phyloP scores from a whole-genome alignment of 2,797 vertebrate genomes.

The Xiphorhynchus erythropygius region DNA sequence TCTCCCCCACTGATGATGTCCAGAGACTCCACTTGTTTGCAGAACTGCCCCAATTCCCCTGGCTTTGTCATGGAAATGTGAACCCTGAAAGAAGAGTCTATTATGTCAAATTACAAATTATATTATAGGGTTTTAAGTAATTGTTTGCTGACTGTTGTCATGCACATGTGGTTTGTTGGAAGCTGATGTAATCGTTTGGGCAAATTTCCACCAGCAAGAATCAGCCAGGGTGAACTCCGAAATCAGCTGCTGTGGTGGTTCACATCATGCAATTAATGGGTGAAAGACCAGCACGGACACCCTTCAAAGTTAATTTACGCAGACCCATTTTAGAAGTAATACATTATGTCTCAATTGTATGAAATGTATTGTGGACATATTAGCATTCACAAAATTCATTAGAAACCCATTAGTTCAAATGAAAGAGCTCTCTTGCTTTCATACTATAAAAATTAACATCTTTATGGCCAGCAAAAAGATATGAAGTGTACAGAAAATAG shows the following conservation, averaged over 20 bases:
- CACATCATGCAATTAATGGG: conserved; percentile 9
- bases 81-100: conserved; percentile 25
- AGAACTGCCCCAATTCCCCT: conserved; percentile 2
- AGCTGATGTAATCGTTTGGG: conserved; percentile 53
- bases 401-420: conserved; percentile 22
- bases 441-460: background rate
- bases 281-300: conserved; percentile 29
- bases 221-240: background rate
- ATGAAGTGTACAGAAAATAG: background rate
- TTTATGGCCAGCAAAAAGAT: conserved; percentile 5
- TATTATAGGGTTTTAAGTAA: conserved; percentile 46
- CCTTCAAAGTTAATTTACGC: conserved; percentile 60
- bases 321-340: background rate
- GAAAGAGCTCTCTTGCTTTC: conserved; percentile 1
- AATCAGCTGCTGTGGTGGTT: conserved; percentile 32
- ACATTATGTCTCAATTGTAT: conserved; percentile 4
- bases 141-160: conserved; percentile 63
- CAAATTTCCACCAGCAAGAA: conserved; percentile 42
- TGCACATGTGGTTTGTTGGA: conserved; percentile 41
- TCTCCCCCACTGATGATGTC: background rate
- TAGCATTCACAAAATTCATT: conserved; percentile 54
- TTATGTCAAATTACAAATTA: conserved; percentile 50
- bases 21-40: background rate
- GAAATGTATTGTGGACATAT: conserved; percentile 23
- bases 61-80: conserved; percentile 54